Percentiles rank a stretch among this genome's conserved stretches.
These are phyloP conservation scores for Microvelia longipes DNA, from an alignment of 1,140 invertebrate genomes.

Conservation along the genomic window DNA sequence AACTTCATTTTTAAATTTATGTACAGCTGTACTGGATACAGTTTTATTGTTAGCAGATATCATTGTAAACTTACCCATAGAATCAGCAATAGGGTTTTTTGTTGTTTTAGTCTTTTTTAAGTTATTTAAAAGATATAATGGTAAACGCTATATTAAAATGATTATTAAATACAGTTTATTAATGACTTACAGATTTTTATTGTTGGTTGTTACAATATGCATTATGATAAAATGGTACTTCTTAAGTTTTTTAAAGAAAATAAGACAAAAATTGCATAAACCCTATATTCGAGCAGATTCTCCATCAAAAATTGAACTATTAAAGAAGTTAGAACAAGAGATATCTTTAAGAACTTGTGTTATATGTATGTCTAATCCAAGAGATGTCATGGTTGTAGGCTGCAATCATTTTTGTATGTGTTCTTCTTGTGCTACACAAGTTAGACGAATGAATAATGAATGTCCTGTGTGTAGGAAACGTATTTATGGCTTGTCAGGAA, in stretches of 20 bases:
- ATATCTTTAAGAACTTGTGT: background rate
- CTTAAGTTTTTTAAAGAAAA: background rate
- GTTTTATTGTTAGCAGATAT: background rate
- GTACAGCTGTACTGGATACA: background rate
- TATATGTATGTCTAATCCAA: background rate
- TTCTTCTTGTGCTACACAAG: background rate
- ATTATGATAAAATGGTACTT: background rate
- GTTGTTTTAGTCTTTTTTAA: background rate
- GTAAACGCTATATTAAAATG: background rate
- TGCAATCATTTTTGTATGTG: background rate
- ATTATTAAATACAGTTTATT: background rate
- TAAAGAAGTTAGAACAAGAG: background rate
- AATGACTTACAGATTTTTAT: background rate
- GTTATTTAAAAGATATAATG: background rate
- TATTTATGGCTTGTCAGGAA: background rate
- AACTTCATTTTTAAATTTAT: background rate
- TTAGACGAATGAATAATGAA: background rate
- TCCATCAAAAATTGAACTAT: background rate
- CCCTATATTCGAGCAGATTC: background rate
- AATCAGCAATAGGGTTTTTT: background rate
- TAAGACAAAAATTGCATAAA: background rate
- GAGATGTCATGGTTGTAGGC: background rate
- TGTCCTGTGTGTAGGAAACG: background rate
- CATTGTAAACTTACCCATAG: background rate
- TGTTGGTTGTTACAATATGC: background rate